Evolutionary conservation across 1,140 invertebrate genomes (phyloP).

Genomic region (Neelides sp.): DNA sequence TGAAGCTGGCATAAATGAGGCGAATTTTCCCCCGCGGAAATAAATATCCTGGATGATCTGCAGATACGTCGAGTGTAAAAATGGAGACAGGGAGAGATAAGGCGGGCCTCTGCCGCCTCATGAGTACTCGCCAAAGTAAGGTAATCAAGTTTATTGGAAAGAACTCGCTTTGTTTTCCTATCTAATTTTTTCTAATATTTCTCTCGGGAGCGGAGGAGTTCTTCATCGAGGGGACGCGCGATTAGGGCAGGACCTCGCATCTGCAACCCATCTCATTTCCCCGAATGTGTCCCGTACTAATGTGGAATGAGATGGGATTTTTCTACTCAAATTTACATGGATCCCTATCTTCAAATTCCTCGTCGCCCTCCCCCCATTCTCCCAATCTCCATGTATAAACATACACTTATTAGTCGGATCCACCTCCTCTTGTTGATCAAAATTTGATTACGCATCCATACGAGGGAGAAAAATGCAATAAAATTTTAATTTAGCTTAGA

Average conservation of each 20-base stretch:
- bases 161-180: constrained; percentile 22
- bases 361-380: not conserved
- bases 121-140: not conserved
- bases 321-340: too few species aligned
- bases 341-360: too few species aligned
- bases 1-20: too few species aligned
- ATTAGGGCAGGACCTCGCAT: too few species aligned
- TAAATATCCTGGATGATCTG: constrained; percentile 18
- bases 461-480: constrained; percentile 16
- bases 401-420: not conserved
- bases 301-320: too few species aligned
- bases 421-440: too few species aligned
- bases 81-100: not conserved
- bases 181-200: constrained; percentile 26
- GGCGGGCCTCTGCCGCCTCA: not conserved
- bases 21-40: too few species aligned
- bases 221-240: too few species aligned
- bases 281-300: too few species aligned
- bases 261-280: too few species aligned
- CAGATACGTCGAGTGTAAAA: constrained; percentile 11
- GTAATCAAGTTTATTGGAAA: constrained; percentile 25
- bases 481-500: too few species aligned
- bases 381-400: not conserved
- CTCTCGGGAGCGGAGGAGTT: constrained; percentile 18
- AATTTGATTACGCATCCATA: too few species aligned